phyloP scores from a whole-genome alignment of 2,797 vertebrate species.

The Pipistrellus pipistrellus region DNA sequence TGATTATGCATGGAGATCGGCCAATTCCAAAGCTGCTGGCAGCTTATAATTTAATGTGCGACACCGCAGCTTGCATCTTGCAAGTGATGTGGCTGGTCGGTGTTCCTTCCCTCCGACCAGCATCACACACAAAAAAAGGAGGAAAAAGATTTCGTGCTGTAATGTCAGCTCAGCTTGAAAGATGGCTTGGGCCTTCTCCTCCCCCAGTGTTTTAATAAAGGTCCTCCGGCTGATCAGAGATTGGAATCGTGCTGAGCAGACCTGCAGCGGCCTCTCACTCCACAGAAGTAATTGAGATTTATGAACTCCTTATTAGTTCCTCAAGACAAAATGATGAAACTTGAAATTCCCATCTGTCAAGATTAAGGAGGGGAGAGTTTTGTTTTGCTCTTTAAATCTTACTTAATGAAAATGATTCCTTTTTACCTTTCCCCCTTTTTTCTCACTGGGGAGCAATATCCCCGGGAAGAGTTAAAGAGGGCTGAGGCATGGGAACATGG shows the following conservation, averaged over 20 bases:
- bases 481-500: neutral
- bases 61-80: neutral
- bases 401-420: constrained; percentile 63
- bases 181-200: constrained; percentile 13
- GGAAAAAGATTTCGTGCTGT: constrained; percentile 16
- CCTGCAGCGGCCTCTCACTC: constrained; percentile 59
- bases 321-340: constrained; percentile 75
- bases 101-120: neutral
- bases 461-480: constrained; percentile 48
- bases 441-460: neutral
- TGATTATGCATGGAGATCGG: neutral
- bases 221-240: constrained; percentile 7
- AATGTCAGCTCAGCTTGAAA: constrained; percentile 69
- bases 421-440: constrained; percentile 65
- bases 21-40: neutral
- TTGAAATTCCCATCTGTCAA: constrained; percentile 80
- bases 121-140: neutral
- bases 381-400: constrained; percentile 76
- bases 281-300: constrained; percentile 79
- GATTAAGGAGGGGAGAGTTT: constrained; percentile 74
- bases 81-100: too few relatives aligned
- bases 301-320: constrained; percentile 80
- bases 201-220: constrained; percentile 70
- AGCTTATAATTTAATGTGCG: neutral
- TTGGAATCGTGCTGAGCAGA: constrained; percentile 62